Evolutionary conservation across 2,797 vertebrate genomes (phyloP).

Genomic region (Pseudochirops corinnae): DNA sequence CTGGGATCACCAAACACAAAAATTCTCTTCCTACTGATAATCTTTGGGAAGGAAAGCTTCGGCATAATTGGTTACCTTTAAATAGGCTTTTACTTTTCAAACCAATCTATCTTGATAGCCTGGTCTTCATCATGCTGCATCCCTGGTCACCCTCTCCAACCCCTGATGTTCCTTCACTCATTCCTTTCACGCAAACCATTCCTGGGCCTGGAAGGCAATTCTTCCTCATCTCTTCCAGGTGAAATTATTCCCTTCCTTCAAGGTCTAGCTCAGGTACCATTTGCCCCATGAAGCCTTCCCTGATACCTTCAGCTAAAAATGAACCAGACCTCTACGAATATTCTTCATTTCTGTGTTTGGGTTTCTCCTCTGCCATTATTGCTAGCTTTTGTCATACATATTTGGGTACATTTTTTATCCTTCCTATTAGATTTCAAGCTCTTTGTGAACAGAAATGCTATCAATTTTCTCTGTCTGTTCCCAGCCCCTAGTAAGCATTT

Average conservation of each 20-base stretch:
- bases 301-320: background rate
- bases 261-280: background rate
- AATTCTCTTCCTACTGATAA: slow-evolving; percentile 4
- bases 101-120: background rate
- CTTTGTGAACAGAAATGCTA: background rate
- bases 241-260: background rate
- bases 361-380: background rate
- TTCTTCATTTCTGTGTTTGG: background rate
- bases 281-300: background rate
- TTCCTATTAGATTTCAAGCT: background rate
- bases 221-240: background rate
- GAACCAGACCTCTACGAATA: background rate
- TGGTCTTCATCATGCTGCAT: background rate
- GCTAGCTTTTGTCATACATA: background rate
- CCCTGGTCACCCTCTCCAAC: background rate
- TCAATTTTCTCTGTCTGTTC: background rate
- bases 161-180: background rate
- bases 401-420: background rate
- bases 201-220: background rate
- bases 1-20: background rate
- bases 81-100: background rate
- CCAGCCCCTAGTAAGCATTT: background rate
- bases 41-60: background rate
- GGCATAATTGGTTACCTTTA: background rate
- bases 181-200: background rate